These are phyloP conservation scores for Caranx ignobilis DNA, from an alignment of 2,113 vertebrate genomes.

Conservation along the genomic window DNA sequence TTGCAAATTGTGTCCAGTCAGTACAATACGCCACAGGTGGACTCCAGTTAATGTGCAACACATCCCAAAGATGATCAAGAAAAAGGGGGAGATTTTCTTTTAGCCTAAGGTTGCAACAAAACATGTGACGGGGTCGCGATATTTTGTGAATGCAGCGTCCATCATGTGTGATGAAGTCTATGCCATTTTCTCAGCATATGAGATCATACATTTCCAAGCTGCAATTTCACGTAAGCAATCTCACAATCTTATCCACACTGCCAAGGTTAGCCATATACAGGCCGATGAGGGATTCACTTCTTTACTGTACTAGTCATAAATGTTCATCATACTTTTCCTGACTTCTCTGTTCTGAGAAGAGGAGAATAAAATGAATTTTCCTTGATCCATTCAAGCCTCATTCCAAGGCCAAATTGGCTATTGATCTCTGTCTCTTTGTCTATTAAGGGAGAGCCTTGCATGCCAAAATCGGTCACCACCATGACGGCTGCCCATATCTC, in stretches of 20 bases:
- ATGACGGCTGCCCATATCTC: constrained; percentile 75
- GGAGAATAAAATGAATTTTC: constrained; percentile 73
- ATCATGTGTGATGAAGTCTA: neutral
- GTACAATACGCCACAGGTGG: too few relatives aligned
- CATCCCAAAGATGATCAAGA: too few relatives aligned
- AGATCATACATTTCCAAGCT: neutral
- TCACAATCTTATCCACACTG: constrained; percentile 1
- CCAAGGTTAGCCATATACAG: constrained; percentile 30
- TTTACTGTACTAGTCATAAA: constrained; percentile 35
- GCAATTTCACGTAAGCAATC: constrained; percentile 16
- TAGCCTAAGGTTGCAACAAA: too few relatives aligned
- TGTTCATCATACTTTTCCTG: constrained; percentile 59
- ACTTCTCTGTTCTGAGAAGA: constrained; percentile 33
- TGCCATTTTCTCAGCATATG: neutral
- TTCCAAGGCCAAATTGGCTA: constrained; percentile 84
- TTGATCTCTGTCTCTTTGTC: constrained; percentile 82
- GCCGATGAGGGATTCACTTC: constrained; percentile 41
- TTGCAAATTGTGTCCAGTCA: too few relatives aligned
- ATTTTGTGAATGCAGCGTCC: too few relatives aligned
- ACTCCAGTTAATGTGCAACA: too few relatives aligned
- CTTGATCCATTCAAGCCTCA: constrained; percentile 69
- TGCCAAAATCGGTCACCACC: constrained; percentile 71
- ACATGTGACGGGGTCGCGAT: too few relatives aligned
- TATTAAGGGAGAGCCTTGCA: constrained; percentile 75
- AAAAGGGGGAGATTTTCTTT: too few relatives aligned